These are phyloP conservation scores for Tachyglossus aculeatus DNA, from an alignment of 2,797 vertebrate genomes.

Conservation along the genomic window DNA sequence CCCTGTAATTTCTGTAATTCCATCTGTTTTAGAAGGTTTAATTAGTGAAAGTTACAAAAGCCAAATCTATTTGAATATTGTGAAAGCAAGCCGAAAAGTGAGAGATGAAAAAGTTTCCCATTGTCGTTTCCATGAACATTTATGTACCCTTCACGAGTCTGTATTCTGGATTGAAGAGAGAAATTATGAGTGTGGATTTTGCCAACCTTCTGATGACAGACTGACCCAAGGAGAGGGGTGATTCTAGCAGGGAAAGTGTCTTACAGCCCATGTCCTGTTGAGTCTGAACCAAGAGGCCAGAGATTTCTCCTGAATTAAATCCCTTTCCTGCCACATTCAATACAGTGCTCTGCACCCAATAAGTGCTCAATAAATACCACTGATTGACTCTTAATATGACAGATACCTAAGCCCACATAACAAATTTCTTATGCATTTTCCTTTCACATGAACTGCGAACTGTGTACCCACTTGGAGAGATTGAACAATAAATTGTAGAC, in stretches of 20 bases:
- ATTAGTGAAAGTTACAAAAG: slow-evolving; percentile 81
- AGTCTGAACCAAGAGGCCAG: slow-evolving; percentile 27
- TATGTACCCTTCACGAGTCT: slow-evolving; percentile 57
- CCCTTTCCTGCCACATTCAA: background rate
- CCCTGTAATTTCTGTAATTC: slow-evolving; percentile 79
- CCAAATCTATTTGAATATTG: slow-evolving; percentile 81
- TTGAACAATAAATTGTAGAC: no score
- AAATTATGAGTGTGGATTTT: slow-evolving; percentile 18
- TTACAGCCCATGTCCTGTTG: slow-evolving; percentile 21
- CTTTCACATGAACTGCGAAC: no score
- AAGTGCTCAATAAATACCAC: no score
- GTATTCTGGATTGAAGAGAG: slow-evolving; percentile 31
- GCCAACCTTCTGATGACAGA: slow-evolving; percentile 33
- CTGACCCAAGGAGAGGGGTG: slow-evolving; percentile 10
- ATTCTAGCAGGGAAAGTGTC: slow-evolving; percentile 7
- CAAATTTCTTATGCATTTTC: no score
- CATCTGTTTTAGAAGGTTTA: slow-evolving; percentile 81
- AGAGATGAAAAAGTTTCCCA: slow-evolving; percentile 71
- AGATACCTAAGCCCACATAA: no score
- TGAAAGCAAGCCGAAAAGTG: slow-evolving; percentile 75
- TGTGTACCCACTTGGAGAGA: no score
- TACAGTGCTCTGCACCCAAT: no score
- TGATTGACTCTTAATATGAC: no score
- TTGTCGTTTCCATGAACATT: slow-evolving; percentile 69
- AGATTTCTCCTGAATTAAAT: slow-evolving; percentile 31